phyloP scores from a whole-genome alignment of 2,888 invertebrate genomes.

The Mamestra brassicae region DNA sequence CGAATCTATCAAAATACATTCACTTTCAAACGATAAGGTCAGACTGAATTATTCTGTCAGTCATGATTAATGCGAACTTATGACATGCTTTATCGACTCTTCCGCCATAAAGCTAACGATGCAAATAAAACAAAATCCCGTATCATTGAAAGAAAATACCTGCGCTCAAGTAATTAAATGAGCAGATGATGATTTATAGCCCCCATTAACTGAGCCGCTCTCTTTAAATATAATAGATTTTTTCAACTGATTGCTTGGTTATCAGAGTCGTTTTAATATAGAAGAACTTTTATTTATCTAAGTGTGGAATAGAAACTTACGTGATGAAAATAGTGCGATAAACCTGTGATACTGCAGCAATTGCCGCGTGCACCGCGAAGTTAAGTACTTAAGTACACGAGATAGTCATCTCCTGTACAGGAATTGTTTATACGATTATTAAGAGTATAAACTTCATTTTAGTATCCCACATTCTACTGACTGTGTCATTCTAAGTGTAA shows the following conservation, averaged over 20 bases:
- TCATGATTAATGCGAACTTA: constrained; percentile 87
- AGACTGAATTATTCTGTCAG: constrained; percentile 84
- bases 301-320: constrained; percentile 46
- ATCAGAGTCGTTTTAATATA: constrained; percentile 28
- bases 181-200: constrained; percentile 67
- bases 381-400: constrained; percentile 39
- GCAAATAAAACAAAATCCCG: constrained; percentile 75
- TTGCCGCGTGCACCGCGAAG: constrained; percentile 30
- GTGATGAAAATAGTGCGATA: constrained; percentile 52
- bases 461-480: background rate
- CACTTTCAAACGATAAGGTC: constrained; percentile 85
- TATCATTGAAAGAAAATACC: constrained; percentile 72
- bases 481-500: background rate
- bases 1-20: constrained; percentile 87
- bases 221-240: constrained; percentile 44
- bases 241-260: constrained; percentile 31
- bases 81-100: constrained; percentile 83
- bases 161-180: constrained; percentile 68
- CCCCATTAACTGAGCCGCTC: constrained; percentile 26
- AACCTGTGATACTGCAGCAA: constrained; percentile 35
- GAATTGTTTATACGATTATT: constrained; percentile 25
- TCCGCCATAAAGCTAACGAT: constrained; percentile 65
- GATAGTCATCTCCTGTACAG: constrained; percentile 41
- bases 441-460: constrained; percentile 6
- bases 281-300: constrained; percentile 35